A percentile compares a stretch with the other conserved stretches of the same genome.
Evolutionary conservation across 2,888 invertebrate genomes (phyloP).

Genomic region (Vanessa cardui): DNA sequence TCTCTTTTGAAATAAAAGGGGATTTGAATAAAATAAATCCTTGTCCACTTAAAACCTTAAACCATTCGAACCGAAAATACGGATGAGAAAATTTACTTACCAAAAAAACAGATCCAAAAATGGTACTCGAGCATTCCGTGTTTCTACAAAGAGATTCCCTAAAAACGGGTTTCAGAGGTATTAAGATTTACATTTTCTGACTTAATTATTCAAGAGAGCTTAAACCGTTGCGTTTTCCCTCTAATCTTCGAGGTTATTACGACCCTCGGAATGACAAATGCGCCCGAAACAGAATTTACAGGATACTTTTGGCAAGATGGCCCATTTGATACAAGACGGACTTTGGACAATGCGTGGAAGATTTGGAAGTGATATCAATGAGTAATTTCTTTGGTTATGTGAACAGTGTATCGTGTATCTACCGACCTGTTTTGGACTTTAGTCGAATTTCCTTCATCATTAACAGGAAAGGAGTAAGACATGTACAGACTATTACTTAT

Average conservation of each 20-base stretch:
- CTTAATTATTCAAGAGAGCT: constrained; percentile 48
- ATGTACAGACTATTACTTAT: too few relatives aligned
- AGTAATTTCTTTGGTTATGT: too few relatives aligned
- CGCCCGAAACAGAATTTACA: constrained; percentile 26
- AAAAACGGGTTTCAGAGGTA: constrained; percentile 44
- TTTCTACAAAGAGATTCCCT: constrained; percentile 42
- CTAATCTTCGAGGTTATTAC: constrained; percentile 41
- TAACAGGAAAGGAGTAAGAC: too few relatives aligned
- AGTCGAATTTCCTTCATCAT: too few relatives aligned
- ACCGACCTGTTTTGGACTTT: too few relatives aligned
- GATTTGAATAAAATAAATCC: not conserved
- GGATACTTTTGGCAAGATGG: not conserved
- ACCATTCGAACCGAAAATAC: constrained; percentile 31
- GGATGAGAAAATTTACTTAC: constrained; percentile 29
- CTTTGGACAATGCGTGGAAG: not conserved
- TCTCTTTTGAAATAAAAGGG: not conserved
- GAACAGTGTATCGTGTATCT: too few relatives aligned
- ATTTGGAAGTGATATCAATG: too few relatives aligned
- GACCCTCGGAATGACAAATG: constrained; percentile 40
- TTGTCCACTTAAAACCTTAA: not conserved
- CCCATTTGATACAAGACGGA: not conserved
- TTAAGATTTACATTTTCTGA: constrained; percentile 45
- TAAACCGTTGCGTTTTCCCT: constrained; percentile 45
- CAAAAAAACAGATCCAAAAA: constrained; percentile 31
- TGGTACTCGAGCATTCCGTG: constrained; percentile 37